A percentile compares a stretch with the other conserved stretches of the same genome.
phyloP scores from a whole-genome alignment of 2,888 invertebrate species.

The Lottia scabra region DNA sequence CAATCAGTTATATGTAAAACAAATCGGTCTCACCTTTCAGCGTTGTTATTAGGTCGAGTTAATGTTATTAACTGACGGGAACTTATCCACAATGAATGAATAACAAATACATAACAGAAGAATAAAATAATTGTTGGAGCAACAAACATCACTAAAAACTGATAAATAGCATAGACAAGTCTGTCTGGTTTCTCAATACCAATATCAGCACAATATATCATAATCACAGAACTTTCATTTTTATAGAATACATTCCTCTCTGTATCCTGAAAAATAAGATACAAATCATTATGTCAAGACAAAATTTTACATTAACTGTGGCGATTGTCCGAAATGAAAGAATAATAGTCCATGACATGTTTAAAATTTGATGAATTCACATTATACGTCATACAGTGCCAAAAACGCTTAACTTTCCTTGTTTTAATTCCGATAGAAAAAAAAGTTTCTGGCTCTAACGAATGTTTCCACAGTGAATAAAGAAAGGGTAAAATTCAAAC shows the following conservation, averaged over 20 bases:
- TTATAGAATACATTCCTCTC: constrained; percentile 48
- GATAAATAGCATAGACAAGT: constrained; percentile 65
- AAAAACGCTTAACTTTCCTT: too few species aligned
- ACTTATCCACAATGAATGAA: constrained; percentile 69
- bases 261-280: constrained; percentile 45
- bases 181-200: constrained; percentile 39
- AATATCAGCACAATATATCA: constrained; percentile 48
- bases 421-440: too few species aligned
- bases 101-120: constrained; percentile 69
- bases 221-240: constrained; percentile 46
- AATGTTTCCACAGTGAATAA: too few species aligned
- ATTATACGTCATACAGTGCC: too few species aligned
- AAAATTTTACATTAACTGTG: too few species aligned
- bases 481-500: too few species aligned
- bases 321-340: too few species aligned
- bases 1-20: not conserved
- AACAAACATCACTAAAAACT: constrained; percentile 67
- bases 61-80: constrained; percentile 66
- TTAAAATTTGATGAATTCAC: too few species aligned
- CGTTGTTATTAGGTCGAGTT: constrained; percentile 38
- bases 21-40: constrained; percentile 21
- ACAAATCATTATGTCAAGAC: not conserved
- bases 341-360: too few species aligned
- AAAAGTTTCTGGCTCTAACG: too few species aligned
- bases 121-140: constrained; percentile 67